Percentiles rank a stretch among this genome's conserved stretches.
These are phyloP conservation scores for Arvicanthis niloticus DNA, from an alignment of 2,113 vertebrate species.

Conservation along the genomic window DNA sequence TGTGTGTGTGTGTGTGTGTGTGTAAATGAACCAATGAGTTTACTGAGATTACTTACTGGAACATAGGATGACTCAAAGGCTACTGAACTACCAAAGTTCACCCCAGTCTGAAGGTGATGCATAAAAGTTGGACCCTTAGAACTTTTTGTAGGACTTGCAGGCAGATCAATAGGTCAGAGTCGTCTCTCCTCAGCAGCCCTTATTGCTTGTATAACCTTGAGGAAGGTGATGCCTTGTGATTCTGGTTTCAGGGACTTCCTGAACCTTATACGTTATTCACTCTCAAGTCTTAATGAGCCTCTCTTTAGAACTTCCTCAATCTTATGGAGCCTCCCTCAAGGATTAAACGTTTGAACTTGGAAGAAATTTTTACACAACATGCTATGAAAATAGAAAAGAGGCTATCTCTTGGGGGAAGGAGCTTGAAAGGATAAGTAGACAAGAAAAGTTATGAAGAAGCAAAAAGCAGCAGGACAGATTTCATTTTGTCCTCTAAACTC, in stretches of 20 bases:
- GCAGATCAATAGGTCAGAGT: not conserved
- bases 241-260: not conserved
- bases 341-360: not conserved
- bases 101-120: too few relatives aligned
- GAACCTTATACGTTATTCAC: not conserved
- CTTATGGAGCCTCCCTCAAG: not conserved
- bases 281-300: not conserved
- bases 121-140: not conserved
- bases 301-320: not conserved
- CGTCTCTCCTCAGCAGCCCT: not conserved
- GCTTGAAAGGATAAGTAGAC: not conserved
- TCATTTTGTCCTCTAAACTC: too few relatives aligned
- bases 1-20: not conserved
- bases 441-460: too few relatives aligned
- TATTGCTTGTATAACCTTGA: not conserved
- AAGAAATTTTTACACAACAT: not conserved
- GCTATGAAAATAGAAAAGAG: not conserved
- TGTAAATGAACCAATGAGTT: not conserved
- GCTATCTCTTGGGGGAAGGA: too few relatives aligned
- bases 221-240: not conserved
- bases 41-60: not conserved
- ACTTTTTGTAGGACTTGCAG: not conserved
- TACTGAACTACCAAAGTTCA: not conserved
- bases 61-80: not conserved
- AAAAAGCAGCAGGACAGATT: too few relatives aligned